phyloP scores from a whole-genome alignment of 2,888 invertebrate species.

The Anorthoa munda region DNA sequence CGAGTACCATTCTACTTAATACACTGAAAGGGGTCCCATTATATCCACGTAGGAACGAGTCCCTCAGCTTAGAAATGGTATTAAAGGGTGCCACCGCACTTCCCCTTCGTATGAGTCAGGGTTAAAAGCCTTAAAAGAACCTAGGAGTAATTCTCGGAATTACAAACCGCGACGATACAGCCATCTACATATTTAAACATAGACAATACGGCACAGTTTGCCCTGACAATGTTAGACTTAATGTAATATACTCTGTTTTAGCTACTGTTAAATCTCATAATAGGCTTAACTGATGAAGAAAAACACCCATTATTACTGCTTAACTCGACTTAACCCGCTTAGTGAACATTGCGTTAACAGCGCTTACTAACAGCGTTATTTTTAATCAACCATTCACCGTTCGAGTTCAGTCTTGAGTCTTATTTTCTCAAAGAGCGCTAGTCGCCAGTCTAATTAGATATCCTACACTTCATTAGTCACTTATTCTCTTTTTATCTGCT shows the following conservation, averaged over 20 bases:
- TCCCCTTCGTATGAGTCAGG: constrained; percentile 72
- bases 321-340: constrained; percentile 58
- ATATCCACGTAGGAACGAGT: constrained; percentile 40
- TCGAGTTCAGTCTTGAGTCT: constrained; percentile 48
- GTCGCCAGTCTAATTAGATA: constrained; percentile 66
- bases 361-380: constrained; percentile 62
- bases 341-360: constrained; percentile 44
- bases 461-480: constrained; percentile 67
- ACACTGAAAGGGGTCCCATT: constrained; percentile 46
- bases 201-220: neutral
- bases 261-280: constrained; percentile 20
- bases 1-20: constrained; percentile 51
- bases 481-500: constrained; percentile 58
- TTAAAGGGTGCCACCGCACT: constrained; percentile 60
- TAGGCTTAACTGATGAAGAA: constrained; percentile 45
- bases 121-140: constrained; percentile 59
- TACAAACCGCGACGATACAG: constrained; percentile 9
- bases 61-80: constrained; percentile 56
- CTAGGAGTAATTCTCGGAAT: constrained; percentile 38
- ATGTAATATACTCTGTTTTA: constrained; percentile 7
- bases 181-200: neutral
- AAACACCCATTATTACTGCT: constrained; percentile 37
- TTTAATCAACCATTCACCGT: constrained; percentile 57
- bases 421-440: constrained; percentile 56
- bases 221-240: neutral